These are phyloP conservation scores for Hipparchia semele DNA, from an alignment of 2,888 invertebrate genomes.

Conservation along the genomic window DNA sequence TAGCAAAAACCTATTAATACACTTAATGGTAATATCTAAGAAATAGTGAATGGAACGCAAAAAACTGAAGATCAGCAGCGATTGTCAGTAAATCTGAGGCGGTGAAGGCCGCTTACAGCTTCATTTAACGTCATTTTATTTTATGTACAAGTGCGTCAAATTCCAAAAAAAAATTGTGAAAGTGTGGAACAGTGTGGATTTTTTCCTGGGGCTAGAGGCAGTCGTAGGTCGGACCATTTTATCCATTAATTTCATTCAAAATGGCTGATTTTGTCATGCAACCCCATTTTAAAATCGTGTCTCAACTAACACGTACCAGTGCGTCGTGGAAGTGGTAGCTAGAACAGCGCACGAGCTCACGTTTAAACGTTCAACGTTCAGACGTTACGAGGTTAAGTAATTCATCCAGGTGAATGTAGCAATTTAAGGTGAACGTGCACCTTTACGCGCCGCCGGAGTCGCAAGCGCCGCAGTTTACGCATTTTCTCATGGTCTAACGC, in stretches of 20 bases:
- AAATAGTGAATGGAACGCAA: slow-evolving; percentile 44
- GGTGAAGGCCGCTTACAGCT: slow-evolving; percentile 1
- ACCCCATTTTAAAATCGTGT: too few species aligned
- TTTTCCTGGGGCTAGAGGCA: not conserved
- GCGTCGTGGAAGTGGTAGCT: slow-evolving; percentile 43
- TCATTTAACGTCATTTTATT: not conserved
- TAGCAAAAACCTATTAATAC: slow-evolving; percentile 54
- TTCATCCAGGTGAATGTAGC: slow-evolving; percentile 56
- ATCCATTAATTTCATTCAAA: too few species aligned
- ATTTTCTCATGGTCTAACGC: not conserved
- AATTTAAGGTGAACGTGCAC: slow-evolving; percentile 40
- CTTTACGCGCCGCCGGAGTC: not conserved
- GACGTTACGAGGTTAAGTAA: slow-evolving; percentile 51
- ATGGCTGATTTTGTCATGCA: too few species aligned
- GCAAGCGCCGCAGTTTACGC: not conserved
- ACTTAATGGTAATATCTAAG: slow-evolving; percentile 36
- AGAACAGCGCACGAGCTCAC: slow-evolving; percentile 43
- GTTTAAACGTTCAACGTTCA: slow-evolving; percentile 42
- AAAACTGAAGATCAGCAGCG: slow-evolving; percentile 30
- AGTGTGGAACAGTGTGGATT: not conserved
- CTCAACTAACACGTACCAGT: not conserved
- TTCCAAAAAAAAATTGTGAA: not conserved
- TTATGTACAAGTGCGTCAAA: not conserved
- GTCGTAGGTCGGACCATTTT: too few species aligned
- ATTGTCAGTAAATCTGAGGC: slow-evolving; percentile 28